Conservation (phyloP, 2,113 vertebrate species). For the Cyprichromis sp. region DNA sequence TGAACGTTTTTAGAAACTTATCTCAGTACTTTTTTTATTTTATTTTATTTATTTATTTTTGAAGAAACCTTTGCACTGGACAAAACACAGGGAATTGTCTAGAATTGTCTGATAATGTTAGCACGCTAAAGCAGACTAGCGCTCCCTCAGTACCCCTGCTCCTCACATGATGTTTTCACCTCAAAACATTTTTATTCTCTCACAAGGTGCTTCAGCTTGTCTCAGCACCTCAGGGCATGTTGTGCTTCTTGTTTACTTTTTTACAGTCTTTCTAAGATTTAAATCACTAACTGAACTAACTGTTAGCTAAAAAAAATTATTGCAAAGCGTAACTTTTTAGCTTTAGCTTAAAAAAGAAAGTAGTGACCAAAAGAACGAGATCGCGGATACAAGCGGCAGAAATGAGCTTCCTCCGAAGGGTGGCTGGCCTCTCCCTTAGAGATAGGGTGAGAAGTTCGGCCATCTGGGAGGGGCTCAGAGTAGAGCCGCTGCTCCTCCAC, state of each 20-base stretch:
- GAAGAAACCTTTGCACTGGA: background rate
- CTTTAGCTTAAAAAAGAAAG: background rate
- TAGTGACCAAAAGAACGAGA: no score
- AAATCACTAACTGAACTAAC: background rate
- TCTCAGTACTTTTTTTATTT: background rate
- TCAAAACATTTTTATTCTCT: background rate
- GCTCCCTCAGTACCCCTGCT: background rate
- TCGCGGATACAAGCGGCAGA: no score
- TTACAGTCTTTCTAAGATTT: background rate
- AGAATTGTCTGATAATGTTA: background rate
- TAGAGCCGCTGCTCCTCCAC: no score
- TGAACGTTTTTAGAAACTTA: background rate
- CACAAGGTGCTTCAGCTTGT: background rate
- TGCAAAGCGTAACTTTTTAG: background rate
- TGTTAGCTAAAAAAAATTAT: background rate
- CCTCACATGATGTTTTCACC: background rate
- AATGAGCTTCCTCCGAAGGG: no score
- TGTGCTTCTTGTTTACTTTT: background rate
- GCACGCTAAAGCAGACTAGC: background rate
- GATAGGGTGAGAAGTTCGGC: no score
- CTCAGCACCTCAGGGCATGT: background rate
- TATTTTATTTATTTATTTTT: background rate
- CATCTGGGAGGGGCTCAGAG: no score
- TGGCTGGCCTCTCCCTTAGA: no score
- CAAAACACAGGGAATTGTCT: background rate